Conservation (phyloP, 2,113 vertebrate genomes). For the Leptosomus discolor region DNA sequence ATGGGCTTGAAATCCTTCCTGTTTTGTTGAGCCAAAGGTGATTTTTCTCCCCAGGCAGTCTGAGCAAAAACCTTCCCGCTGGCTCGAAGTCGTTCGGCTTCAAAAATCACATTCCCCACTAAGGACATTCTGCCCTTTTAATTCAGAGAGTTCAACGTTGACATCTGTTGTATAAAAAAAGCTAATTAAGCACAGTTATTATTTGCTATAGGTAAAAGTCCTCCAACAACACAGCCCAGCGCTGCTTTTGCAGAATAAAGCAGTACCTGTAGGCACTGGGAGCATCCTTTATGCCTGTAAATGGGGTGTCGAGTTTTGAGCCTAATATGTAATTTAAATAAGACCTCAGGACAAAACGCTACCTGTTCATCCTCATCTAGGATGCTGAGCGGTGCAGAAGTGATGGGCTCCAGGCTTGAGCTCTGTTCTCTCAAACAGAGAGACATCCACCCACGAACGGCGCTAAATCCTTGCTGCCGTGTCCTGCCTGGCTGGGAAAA, state of each 20-base stretch:
- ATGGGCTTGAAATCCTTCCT: not conserved
- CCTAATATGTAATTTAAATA: not conserved
- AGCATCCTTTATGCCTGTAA: not conserved
- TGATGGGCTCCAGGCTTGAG: not conserved
- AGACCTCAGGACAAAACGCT: not conserved
- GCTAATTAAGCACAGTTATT: not conserved
- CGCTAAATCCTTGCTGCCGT: not conserved
- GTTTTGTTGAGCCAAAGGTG: conserved; percentile 20
- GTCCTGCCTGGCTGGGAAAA: not conserved
- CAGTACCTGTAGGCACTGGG: not conserved
- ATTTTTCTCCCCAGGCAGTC: not conserved
- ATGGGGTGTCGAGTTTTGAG: not conserved
- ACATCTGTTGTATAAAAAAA: not conserved
- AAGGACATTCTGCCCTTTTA: not conserved
- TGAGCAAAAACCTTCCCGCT: not conserved
- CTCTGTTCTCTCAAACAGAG: not conserved
- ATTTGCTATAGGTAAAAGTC: not conserved
- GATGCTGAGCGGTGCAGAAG: not conserved
- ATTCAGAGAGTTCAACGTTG: not conserved
- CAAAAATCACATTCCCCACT: not conserved
- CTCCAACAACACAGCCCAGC: not conserved
- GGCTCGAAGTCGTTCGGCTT: not conserved
- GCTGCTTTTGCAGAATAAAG: not conserved
- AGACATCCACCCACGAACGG: no score
- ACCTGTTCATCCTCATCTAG: not conserved